These are phyloP conservation scores for Sebastes matsubarae DNA, from an alignment of 2,797 vertebrate genomes.

Conservation along the genomic window DNA sequence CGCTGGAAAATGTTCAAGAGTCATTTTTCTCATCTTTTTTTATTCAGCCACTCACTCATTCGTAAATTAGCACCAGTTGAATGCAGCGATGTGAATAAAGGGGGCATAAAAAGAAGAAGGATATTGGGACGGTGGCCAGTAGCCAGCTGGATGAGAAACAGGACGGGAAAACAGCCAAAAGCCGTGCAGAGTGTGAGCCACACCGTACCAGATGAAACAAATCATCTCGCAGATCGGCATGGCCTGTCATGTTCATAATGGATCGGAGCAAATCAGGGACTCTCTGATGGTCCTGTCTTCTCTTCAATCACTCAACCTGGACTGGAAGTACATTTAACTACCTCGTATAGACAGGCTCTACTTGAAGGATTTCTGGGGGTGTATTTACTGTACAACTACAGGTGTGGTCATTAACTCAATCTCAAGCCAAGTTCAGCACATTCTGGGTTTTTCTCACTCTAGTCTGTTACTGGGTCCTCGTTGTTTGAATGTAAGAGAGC, in stretches of 20 bases:
- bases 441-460: background rate
- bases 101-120: background rate
- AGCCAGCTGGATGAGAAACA: constrained; percentile 37
- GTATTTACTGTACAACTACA: background rate
- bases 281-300: background rate
- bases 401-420: background rate
- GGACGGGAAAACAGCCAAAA: constrained; percentile 10
- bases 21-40: constrained; percentile 27
- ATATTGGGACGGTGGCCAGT: constrained; percentile 12
- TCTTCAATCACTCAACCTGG: background rate
- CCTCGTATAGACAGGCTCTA: background rate
- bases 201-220: constrained; percentile 5
- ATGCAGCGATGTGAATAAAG: constrained; percentile 17
- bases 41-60: constrained; percentile 43
- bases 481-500: background rate
- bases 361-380: background rate
- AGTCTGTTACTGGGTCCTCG: background rate
- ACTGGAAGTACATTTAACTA: background rate
- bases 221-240: constrained; percentile 26
- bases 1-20: constrained; percentile 77
- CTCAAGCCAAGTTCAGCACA: background rate
- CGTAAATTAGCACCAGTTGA: constrained; percentile 53
- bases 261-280: background rate
- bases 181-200: constrained; percentile 2
- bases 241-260: constrained; percentile 3